Conservation (phyloP, 2,888 invertebrate genomes). For the Globia sparganii region DNA sequence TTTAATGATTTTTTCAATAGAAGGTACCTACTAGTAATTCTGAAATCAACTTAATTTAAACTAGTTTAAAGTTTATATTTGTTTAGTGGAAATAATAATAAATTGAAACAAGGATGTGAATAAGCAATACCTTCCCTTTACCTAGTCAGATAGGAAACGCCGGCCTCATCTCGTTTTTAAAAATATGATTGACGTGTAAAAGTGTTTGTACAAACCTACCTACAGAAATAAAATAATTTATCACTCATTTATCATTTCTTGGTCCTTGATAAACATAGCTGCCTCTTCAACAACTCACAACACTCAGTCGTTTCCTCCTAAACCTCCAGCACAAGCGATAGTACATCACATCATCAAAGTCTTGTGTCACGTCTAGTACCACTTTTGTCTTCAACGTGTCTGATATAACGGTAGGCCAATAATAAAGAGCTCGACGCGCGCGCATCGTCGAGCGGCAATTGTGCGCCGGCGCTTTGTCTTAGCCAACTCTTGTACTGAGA, state of each 20-base stretch:
- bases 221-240: no score
- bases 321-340: background rate
- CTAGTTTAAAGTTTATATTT: background rate
- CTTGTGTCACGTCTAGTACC: background rate
- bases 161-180: no score
- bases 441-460: constrained; percentile 47
- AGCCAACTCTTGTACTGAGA: constrained; percentile 34
- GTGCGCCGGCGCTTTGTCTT: constrained; percentile 62
- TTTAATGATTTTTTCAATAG: background rate
- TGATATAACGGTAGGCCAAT: constrained; percentile 19
- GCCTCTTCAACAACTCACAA: background rate
- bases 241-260: no score
- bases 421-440: constrained; percentile 32
- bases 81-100: background rate
- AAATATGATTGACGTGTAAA: no score
- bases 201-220: no score
- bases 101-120: background rate
- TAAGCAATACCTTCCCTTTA: background rate
- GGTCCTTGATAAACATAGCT: background rate
- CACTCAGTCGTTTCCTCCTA: no score
- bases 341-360: background rate
- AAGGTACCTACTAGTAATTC: background rate
- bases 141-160: no score
- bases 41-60: background rate
- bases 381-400: background rate